Conservation (phyloP, 2,113 vertebrate genomes). For the Apteryx mantelli region DNA sequence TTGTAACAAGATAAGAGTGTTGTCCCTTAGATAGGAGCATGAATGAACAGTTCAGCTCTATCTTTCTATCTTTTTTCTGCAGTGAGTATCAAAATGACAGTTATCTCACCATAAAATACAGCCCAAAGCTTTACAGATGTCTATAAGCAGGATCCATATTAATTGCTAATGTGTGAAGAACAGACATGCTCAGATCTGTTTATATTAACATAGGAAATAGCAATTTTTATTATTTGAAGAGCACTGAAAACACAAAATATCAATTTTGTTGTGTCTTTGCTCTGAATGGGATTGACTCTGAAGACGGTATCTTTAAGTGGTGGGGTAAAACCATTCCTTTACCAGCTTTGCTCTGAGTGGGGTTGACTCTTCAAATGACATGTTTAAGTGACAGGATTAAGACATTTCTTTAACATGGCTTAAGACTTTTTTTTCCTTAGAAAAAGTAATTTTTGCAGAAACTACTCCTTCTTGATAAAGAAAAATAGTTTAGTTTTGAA, state of each 20-base stretch:
- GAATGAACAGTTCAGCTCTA: conserved; percentile 58
- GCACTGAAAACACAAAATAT: conserved; percentile 14
- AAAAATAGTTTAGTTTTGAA: background rate
- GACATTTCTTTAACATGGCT: background rate
- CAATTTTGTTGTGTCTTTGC: conserved; percentile 23
- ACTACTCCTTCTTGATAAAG: background rate
- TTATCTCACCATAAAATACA: conserved; percentile 76
- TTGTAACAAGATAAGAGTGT: conserved; percentile 64
- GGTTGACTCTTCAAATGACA: background rate
- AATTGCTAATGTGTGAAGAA: conserved; percentile 76
- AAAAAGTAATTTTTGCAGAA: background rate
- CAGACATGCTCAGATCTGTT: conserved; percentile 59
- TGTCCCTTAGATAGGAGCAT: conserved; percentile 63
- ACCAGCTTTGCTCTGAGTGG: background rate
- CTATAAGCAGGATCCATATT: conserved; percentile 75
- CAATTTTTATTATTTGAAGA: conserved; percentile 39
- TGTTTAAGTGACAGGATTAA: background rate
- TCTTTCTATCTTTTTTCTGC: conserved; percentile 73
- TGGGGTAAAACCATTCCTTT: background rate
- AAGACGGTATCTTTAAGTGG: background rate
- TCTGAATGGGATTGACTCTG: background rate
- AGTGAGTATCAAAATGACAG: conserved; percentile 70
- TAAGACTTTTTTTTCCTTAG: background rate
- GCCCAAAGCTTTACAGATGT: conserved; percentile 78
- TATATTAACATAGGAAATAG: conserved; percentile 54